Evolutionary conservation across 2,888 invertebrate species (phyloP).

Genomic region (Phymatocera aterrima): DNA sequence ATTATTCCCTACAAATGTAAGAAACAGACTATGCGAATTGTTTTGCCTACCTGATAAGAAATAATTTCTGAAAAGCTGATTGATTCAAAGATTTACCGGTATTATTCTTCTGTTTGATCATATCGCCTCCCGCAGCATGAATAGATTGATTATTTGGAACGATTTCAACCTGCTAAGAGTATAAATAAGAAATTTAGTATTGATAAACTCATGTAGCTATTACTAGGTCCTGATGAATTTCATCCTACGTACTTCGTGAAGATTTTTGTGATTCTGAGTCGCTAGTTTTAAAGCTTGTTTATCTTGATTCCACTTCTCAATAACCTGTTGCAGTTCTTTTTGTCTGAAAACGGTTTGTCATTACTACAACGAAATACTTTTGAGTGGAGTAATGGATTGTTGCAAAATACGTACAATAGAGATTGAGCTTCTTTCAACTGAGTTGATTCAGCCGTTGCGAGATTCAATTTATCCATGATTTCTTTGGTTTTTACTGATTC

Average conservation of each 20-base stretch:
- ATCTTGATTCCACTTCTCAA: conserved; percentile 60
- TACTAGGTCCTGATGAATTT: conserved; percentile 12
- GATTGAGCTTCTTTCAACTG: conserved; percentile 62
- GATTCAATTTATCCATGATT: conserved; percentile 63
- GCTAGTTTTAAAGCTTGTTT: conserved; percentile 61
- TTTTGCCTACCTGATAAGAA: conserved; percentile 24
- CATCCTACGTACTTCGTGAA: conserved; percentile 56
- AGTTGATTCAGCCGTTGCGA: conserved; percentile 56
- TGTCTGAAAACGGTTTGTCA: conserved; percentile 59
- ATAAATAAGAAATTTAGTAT: conserved; percentile 28
- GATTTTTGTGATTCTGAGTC: conserved; percentile 67
- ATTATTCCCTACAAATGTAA: conserved; percentile 50
- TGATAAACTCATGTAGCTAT: background rate
- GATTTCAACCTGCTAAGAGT: conserved; percentile 48
- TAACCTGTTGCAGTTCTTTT: conserved; percentile 65
- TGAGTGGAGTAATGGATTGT: background rate
- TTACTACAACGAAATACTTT: background rate
- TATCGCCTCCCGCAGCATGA: conserved; percentile 57
- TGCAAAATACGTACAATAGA: conserved; percentile 59
- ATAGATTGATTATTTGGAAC: conserved; percentile 52
- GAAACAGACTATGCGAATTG: conserved; percentile 14
- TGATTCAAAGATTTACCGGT: conserved; percentile 45
- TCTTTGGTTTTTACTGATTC: conserved; percentile 59
- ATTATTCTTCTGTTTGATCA: conserved; percentile 51
- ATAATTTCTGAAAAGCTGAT: conserved; percentile 47